These are phyloP conservation scores for Malacosoma neustria DNA, from an alignment of 2,888 invertebrate genomes.

Conservation along the genomic window DNA sequence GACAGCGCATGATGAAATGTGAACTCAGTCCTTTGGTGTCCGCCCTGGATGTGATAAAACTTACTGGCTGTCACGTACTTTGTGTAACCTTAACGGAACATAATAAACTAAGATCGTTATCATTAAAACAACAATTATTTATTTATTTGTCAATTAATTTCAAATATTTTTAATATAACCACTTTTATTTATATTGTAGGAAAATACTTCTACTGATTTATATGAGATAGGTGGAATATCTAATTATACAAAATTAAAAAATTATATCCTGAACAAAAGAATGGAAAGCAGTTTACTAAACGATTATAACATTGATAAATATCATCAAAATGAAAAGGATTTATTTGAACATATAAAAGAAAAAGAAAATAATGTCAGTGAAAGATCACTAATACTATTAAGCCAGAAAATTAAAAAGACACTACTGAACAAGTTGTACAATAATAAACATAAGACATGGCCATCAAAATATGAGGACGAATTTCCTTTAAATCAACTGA, in stretches of 20 bases:
- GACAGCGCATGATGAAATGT: too few species aligned
- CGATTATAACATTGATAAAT: slow-evolving; percentile 9
- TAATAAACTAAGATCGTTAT: too few species aligned
- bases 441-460: not conserved
- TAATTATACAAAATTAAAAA: not conserved
- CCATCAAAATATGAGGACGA: not conserved
- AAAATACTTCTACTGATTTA: not conserved
- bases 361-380: slow-evolving; percentile 32
- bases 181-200: too few species aligned
- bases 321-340: slow-evolving; percentile 21
- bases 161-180: too few species aligned
- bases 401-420: slow-evolving; percentile 33
- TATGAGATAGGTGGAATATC: not conserved
- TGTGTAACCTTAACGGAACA: too few species aligned
- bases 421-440: not conserved
- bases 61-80: too few species aligned
- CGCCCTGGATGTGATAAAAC: too few species aligned
- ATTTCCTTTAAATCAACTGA: not conserved
- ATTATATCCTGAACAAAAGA: not conserved
- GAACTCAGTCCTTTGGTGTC: too few species aligned
- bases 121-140: too few species aligned
- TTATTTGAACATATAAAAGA: slow-evolving; percentile 27
- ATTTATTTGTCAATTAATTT: too few species aligned
- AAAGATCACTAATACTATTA: slow-evolving; percentile 46
- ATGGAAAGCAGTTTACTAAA: not conserved